Evolutionary conservation across 2,113 vertebrate genomes (phyloP), one percentile per base, ranked within the genome.

Genomic region (Connochaetes taurinus): DNA sequence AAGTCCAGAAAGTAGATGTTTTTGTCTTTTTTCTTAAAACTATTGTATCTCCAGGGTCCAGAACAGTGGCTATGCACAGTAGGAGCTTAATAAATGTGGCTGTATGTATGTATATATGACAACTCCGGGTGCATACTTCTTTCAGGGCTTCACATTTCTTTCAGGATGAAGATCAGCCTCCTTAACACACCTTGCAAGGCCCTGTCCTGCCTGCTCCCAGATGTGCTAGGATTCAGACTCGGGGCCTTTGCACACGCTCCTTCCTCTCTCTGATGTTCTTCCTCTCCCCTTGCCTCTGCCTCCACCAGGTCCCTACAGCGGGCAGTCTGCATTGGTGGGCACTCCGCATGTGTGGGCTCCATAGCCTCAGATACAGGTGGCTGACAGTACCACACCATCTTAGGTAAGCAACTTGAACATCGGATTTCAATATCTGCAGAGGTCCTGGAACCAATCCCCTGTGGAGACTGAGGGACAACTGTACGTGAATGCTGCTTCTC

Each of bases 401-500:
- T 5, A 40, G 23, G 33, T 83, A 36, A 55, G n/a, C 2, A 1
- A 40, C 52, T 16, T 55, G 81, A 83, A 7, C 19, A 27, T 10
- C n/a, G 1, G 81, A 27, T 55, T 55, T 55, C 2, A n/a, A 23
- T 16, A 16, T 55, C n/a, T n/a, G n/a, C 52, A 36, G 21, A n/a
- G 81, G 33, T 55, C 21, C 29, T 12, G 52, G 33, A 83, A 83
- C 33, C 33, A 55, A 10, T 15, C 21, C 81, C 52, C 23, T 1
- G 23, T 25, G 81, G 33, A 55, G n/a, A 55, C 81, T 5, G 52
- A 27, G n/a, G 81, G 52, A 83, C 2, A 2, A 16, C 81, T 55
- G n/a, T 7, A 6, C 13, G 31, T 14, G n/a, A 57, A 27, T 23
- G 31, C 10, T 0, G 0, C 15, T 25, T 50, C 21, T 36, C 9